Evolutionary conservation across 2,797 vertebrate genomes (phyloP).

Genomic region (Scolopax bukidnonensis): DNA sequence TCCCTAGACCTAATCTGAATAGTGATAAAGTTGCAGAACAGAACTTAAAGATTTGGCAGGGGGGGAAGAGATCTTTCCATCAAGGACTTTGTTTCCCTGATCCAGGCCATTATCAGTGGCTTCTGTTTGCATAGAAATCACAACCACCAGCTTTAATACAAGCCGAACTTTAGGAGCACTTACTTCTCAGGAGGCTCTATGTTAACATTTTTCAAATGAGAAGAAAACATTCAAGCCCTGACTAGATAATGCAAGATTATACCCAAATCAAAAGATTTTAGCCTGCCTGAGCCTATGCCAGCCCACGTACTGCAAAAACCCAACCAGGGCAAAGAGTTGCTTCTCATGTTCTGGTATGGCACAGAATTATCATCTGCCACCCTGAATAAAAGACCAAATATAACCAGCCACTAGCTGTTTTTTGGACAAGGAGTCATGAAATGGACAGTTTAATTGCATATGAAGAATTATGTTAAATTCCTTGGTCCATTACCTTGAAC

Average conservation of each 20-base stretch:
- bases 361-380: slow-evolving; percentile 23
- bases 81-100: slow-evolving; percentile 16
- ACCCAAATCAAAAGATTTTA: slow-evolving; percentile 41
- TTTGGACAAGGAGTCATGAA: not conserved
- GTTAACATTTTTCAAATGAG: slow-evolving; percentile 23
- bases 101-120: not conserved
- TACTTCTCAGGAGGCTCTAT: slow-evolving; percentile 1
- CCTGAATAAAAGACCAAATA: not conserved
- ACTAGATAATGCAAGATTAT: slow-evolving; percentile 9
- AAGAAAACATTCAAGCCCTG: slow-evolving; percentile 5
- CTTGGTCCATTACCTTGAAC: slow-evolving; percentile 26
- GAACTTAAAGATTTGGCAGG: not conserved
- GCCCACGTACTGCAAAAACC: slow-evolving; percentile 46
- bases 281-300: slow-evolving; percentile 21
- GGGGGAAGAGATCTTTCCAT: not conserved
- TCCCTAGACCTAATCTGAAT: slow-evolving; percentile 8
- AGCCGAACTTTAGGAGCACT: not conserved
- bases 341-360: slow-evolving; percentile 12
- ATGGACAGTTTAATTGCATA: not conserved
- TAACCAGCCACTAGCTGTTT: not conserved
- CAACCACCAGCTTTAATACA: slow-evolving; percentile 12
- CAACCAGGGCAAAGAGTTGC: slow-evolving; percentile 13
- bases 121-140: not conserved
- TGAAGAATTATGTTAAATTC: not conserved
- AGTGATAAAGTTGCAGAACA: slow-evolving; percentile 36